Evolutionary conservation across 1,140 invertebrate species (phyloP).

Genomic region (Mya arenaria): DNA sequence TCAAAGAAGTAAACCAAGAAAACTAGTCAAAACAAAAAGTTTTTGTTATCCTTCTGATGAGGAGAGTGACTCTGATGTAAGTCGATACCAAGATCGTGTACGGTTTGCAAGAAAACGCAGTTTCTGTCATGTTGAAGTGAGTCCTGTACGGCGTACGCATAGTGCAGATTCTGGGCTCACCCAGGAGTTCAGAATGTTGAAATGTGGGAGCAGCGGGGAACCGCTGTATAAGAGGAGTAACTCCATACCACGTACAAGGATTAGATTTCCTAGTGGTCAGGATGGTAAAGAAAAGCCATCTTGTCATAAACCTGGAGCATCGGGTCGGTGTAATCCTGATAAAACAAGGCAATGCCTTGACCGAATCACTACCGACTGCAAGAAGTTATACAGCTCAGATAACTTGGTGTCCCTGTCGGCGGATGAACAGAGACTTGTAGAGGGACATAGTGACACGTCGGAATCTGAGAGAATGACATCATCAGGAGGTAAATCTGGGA

Average conservation of each 20-base stretch:
- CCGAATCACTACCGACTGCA: neutral
- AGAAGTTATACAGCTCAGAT: neutral
- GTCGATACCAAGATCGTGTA: neutral
- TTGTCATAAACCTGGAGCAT: neutral
- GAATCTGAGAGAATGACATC: neutral
- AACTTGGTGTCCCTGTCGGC: slow-evolving; percentile 22
- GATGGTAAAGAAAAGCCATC: neutral
- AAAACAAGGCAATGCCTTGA: neutral
- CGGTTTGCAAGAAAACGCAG: slow-evolving; percentile 57
- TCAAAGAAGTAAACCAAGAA: neutral
- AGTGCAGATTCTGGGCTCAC: slow-evolving; percentile 64
- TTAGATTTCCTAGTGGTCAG: slow-evolving; percentile 38
- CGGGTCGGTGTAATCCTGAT: neutral
- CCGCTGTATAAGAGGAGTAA: slow-evolving; percentile 66
- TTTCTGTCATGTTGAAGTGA: slow-evolving; percentile 63
- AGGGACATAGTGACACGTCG: slow-evolving; percentile 30
- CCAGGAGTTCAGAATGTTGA: slow-evolving; percentile 61
- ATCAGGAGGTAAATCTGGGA: too few relatives aligned
- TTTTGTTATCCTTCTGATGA: slow-evolving; percentile 65
- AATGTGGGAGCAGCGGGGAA: slow-evolving; percentile 63
- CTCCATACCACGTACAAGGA: slow-evolving; percentile 33
- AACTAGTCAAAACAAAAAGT: slow-evolving; percentile 33
- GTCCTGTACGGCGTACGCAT: slow-evolving; percentile 31
- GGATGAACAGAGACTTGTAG: slow-evolving; percentile 18
- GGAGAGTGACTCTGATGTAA: slow-evolving; percentile 39